phyloP scores from a whole-genome alignment of 2,113 vertebrate species.

The Indicator maculatus region DNA sequence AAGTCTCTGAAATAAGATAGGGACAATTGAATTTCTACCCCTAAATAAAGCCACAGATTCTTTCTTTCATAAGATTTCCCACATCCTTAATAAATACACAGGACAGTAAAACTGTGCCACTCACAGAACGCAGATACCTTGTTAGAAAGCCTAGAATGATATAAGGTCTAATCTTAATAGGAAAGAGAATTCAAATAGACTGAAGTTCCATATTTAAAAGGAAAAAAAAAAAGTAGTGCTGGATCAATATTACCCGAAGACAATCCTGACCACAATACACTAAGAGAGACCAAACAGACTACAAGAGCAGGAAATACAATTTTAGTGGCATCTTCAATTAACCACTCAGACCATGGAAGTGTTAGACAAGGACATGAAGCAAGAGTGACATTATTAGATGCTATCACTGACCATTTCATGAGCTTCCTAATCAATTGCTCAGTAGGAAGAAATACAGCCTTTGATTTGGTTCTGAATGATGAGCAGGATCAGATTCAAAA shows the following conservation, averaged over 20 bases:
- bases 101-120: not conserved
- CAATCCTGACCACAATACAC: not conserved
- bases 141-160: not conserved
- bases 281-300: not conserved
- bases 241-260: not conserved
- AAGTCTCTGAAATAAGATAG: not conserved
- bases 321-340: not conserved
- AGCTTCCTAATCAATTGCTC: conserved; percentile 42
- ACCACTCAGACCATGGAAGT: not conserved
- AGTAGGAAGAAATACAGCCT: not conserved
- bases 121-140: not conserved
- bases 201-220: not conserved
- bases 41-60: not conserved
- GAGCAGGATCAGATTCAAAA: conserved; percentile 50
- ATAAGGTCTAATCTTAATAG: not conserved
- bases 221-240: not conserved
- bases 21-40: not conserved
- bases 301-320: not conserved
- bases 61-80: not conserved
- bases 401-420: not conserved
- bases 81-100: not conserved
- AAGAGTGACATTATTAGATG: conserved; percentile 46
- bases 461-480: conserved; percentile 19
- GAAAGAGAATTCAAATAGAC: not conserved
- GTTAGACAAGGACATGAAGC: not conserved